phyloP scores from a whole-genome alignment of 2,797 vertebrate species.

The Sebastes jordani region DNA sequence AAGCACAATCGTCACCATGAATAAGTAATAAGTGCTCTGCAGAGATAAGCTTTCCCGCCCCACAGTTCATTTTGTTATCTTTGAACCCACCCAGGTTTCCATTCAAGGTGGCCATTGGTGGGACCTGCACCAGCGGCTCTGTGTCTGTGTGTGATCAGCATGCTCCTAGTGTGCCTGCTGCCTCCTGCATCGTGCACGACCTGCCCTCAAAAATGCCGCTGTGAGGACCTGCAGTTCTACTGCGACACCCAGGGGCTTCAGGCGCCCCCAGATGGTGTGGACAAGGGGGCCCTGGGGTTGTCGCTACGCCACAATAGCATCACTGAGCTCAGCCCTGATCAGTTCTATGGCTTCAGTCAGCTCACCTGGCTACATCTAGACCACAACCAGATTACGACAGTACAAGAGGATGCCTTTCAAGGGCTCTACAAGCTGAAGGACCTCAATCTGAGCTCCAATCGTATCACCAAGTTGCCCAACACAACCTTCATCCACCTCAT shows the following conservation, averaged over 20 bases:
- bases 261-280: constrained; percentile 96
- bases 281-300: constrained; percentile 96
- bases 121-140: constrained; percentile 97
- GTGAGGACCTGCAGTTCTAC: constrained; percentile 99
- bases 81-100: constrained; percentile 95
- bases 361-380: constrained; percentile 99
- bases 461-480: constrained; percentile 99
- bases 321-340: constrained; percentile 94
- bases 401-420: constrained; percentile 99
- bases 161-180: constrained; percentile 97
- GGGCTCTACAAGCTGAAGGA: constrained; percentile 99
- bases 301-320: constrained; percentile 98
- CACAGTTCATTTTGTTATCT: constrained; percentile 84
- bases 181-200: constrained; percentile 97
- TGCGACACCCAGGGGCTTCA: constrained; percentile 99
- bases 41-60: constrained; percentile 79
- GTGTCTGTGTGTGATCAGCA: constrained; percentile 97
- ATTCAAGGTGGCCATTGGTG: constrained; percentile 99
- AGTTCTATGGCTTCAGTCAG: constrained; percentile 98
- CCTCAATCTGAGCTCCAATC: constrained; percentile 98
- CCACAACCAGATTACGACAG: constrained; percentile 97
- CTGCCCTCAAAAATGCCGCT: constrained; percentile 99
- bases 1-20: constrained; percentile 55
- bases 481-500: constrained; percentile 99
- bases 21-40: constrained; percentile 75